phyloP scores from a whole-genome alignment of 2,797 vertebrate genomes.

The Phrynocephalus vlangalii region DNA sequence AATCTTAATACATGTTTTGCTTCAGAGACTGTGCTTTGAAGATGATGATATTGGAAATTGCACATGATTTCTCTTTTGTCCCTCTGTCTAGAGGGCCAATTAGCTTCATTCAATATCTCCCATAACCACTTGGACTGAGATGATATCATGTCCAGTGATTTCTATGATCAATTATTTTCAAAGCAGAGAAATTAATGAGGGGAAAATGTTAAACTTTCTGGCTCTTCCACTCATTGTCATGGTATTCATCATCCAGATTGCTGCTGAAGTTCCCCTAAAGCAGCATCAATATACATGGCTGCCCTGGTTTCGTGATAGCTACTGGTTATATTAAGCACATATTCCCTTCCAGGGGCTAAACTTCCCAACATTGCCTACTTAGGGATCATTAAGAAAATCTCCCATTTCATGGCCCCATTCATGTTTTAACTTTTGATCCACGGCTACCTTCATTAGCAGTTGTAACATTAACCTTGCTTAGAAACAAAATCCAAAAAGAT shows the following conservation, averaged over 20 bases:
- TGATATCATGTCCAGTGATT: not conserved
- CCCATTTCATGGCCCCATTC: not conserved
- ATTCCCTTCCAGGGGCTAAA: not conserved
- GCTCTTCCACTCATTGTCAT: not conserved
- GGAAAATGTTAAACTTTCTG: conserved; percentile 13
- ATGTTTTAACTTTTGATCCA: not conserved
- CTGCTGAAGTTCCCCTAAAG: not conserved
- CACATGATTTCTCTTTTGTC: conserved; percentile 24
- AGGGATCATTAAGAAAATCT: not conserved
- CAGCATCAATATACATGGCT: not conserved
- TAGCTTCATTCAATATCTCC: conserved; percentile 11
- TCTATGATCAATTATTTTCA: conserved; percentile 24
- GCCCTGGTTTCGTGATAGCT: not conserved
- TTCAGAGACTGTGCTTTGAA: not conserved
- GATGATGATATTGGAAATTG: conserved; percentile 2
- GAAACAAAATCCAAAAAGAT: no score
- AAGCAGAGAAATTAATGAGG: not conserved
- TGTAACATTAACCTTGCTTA: no score
- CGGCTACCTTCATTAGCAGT: not conserved
- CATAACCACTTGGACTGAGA: conserved; percentile 4
- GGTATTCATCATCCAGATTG: not conserved
- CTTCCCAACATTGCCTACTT: not conserved
- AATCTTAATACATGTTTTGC: conserved; percentile 3
- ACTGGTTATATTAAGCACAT: not conserved
- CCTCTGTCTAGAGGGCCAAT: conserved; percentile 5